These are phyloP conservation scores for Sclerodermus sp. DNA, from an alignment of 2,888 invertebrate species.

Conservation along the genomic window DNA sequence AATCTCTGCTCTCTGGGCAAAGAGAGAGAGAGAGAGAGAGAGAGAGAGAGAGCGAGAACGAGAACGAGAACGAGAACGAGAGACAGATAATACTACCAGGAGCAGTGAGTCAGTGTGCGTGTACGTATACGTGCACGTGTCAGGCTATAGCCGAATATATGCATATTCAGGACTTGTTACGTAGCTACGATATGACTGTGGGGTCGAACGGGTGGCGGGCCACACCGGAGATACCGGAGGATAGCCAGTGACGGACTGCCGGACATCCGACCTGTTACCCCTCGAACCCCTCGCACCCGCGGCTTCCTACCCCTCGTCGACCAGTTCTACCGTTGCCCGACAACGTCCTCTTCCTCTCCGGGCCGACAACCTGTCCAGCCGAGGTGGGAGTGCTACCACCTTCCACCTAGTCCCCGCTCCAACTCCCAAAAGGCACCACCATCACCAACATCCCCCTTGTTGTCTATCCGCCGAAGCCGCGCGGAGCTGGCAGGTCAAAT, in stretches of 20 bases:
- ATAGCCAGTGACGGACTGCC: conserved; percentile 55
- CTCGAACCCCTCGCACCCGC: conserved; percentile 16
- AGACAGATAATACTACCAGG: background rate
- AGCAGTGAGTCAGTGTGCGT: conserved; percentile 5
- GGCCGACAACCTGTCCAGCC: no score
- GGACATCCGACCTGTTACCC: conserved; percentile 56
- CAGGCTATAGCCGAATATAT: conserved; percentile 37
- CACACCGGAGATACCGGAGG: conserved; percentile 48
- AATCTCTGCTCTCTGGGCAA: background rate
- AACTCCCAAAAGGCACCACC: no score
- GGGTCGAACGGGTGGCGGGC: conserved; percentile 30
- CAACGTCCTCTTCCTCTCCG: background rate
- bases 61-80: no score
- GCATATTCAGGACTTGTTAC: conserved; percentile 55
- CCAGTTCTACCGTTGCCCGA: conserved; percentile 8
- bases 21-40: no score
- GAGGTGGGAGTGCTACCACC: no score
- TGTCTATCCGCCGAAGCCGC: no score
- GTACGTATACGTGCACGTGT: conserved; percentile 1
- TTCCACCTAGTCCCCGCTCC: no score
- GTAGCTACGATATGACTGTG: conserved; percentile 41
- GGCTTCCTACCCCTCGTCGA: conserved; percentile 10
- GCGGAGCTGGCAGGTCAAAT: no score
- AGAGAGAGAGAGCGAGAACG: no score
- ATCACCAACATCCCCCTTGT: no score